phyloP scores from a whole-genome alignment of 2,113 vertebrate genomes.

The Tor tambroides region DNA sequence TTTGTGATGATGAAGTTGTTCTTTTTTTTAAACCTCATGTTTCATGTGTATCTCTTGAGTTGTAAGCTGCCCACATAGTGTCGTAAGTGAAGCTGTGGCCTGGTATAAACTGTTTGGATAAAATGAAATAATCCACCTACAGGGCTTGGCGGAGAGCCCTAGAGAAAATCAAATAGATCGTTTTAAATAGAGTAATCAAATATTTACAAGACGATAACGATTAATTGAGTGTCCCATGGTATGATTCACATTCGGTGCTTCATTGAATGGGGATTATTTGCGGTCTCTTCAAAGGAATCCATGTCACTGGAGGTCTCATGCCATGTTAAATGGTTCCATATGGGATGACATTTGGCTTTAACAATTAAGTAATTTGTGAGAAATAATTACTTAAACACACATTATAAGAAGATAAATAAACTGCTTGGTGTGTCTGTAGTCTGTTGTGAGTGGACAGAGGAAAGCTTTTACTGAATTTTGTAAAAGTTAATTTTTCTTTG shows the following conservation, averaged over 20 bases:
- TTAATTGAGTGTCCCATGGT: slow-evolving; percentile 60
- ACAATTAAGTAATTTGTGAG: slow-evolving; percentile 27
- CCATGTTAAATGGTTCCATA: not conserved
- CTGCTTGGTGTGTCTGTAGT: not conserved
- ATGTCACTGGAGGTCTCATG: slow-evolving; percentile 9
- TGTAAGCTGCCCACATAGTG: slow-evolving; percentile 75
- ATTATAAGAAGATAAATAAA: slow-evolving; percentile 27
- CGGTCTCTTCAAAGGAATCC: slow-evolving; percentile 21
- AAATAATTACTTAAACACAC: slow-evolving; percentile 30
- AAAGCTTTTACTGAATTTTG: not conserved
- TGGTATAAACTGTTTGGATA: slow-evolving; percentile 79
- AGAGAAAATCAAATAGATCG: slow-evolving; percentile 62
- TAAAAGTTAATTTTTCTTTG: not conserved
- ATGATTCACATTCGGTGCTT: slow-evolving; percentile 48
- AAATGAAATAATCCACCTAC: slow-evolving; percentile 79
- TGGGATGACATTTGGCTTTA: slow-evolving; percentile 18
- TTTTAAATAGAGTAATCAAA: slow-evolving; percentile 63
- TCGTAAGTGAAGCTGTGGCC: slow-evolving; percentile 72
- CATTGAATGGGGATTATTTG: not conserved
- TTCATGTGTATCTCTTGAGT: slow-evolving; percentile 71
- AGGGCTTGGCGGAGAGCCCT: slow-evolving; percentile 64
- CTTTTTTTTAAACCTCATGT: slow-evolving; percentile 66
- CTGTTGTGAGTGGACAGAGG: not conserved
- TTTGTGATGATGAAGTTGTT: slow-evolving; percentile 67
- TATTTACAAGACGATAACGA: slow-evolving; percentile 68